Percentiles rank a stretch among this genome's conserved stretches.
phyloP scores from a whole-genome alignment of 2,888 invertebrate species.

The Balanococcus diminutus region DNA sequence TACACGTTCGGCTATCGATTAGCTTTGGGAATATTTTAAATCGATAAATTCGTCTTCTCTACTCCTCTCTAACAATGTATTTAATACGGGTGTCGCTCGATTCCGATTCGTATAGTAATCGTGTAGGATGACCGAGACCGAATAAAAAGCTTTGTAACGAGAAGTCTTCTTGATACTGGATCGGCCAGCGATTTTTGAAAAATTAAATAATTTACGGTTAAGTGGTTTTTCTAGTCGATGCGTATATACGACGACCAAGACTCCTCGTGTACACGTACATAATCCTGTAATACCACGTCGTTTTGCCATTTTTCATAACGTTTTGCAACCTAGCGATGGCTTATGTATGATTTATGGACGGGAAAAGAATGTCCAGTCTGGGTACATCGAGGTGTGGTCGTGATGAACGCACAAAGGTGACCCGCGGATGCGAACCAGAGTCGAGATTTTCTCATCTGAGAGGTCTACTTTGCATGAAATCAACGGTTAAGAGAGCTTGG shows the following conservation, averaged over 20 bases:
- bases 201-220: neutral
- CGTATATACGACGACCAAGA: neutral
- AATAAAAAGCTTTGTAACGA: too few species aligned
- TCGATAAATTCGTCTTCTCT: neutral
- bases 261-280: too few species aligned
- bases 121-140: too few species aligned
- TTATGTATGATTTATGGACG: neutral
- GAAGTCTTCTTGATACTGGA: too few species aligned
- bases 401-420: neutral
- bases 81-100: too few species aligned
- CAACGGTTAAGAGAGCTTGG: too few species aligned
- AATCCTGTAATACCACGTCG: neutral
- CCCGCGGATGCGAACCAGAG: neutral
- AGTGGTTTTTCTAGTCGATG: neutral
- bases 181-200: neutral
- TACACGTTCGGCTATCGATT: conserved; percentile 3
- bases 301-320: neutral
- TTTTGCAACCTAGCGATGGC: neutral
- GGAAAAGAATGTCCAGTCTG: neutral
- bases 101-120: too few species aligned
- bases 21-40: neutral
- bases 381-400: neutral
- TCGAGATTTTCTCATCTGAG: neutral
- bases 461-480: too few species aligned
- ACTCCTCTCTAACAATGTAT: too few species aligned